These are phyloP conservation scores for Diplazon laetatorius DNA, from an alignment of 2,888 invertebrate genomes.

Conservation along the genomic window DNA sequence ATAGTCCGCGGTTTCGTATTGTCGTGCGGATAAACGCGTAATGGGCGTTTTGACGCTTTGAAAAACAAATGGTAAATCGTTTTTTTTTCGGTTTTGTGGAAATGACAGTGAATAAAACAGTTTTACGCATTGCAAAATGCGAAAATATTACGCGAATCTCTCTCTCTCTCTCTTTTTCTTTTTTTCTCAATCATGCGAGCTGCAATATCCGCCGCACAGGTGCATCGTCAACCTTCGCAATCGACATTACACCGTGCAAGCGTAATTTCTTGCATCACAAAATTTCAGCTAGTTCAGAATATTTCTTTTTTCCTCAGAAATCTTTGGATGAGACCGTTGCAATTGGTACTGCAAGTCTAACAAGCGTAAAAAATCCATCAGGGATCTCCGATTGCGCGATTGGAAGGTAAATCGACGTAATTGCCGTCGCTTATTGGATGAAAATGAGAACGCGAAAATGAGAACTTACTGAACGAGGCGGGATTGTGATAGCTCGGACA, in stretches of 20 bases:
- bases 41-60: slow-evolving; percentile 4
- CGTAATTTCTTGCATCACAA: slow-evolving; percentile 17
- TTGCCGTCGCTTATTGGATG: not conserved
- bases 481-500: slow-evolving; percentile 99
- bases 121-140: slow-evolving; percentile 25
- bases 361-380: slow-evolving; percentile 13
- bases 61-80: slow-evolving; percentile 16
- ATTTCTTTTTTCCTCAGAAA: slow-evolving; percentile 10
- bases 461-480: slow-evolving; percentile 91
- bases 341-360: not conserved
- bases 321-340: not conserved
- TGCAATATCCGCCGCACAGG: not conserved
- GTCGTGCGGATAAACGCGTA: slow-evolving; percentile 28
- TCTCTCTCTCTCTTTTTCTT: not conserved
- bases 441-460: not conserved
- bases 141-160: slow-evolving; percentile 10
- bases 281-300: slow-evolving; percentile 26
- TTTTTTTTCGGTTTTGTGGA: slow-evolving; percentile 11
- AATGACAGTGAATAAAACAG: slow-evolving; percentile 17
- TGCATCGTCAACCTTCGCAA: not conserved
- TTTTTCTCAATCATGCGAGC: not conserved
- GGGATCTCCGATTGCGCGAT: not conserved
- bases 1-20: not conserved
- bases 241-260: slow-evolving; percentile 10
- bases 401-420: not conserved